Evolutionary conservation across 2,113 vertebrate species (phyloP), one percentile per base, ranked within the genome.

Genomic region (Chascanopsetta lugubris): DNA sequence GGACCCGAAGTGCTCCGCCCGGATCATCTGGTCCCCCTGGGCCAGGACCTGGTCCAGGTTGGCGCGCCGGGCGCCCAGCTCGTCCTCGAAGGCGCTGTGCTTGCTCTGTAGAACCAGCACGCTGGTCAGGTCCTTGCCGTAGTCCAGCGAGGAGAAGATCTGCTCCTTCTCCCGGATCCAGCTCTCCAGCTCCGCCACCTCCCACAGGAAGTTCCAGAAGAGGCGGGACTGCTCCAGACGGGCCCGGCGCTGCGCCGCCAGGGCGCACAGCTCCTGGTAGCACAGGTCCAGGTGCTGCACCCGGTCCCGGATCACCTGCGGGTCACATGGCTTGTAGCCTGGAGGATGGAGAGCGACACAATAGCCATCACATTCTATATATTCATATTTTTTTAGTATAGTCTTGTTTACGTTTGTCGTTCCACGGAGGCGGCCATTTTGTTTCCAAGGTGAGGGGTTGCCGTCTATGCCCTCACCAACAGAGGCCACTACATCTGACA

Each of bases 91-190:
- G 80, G 94, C 92, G 0, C 92, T 93, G 77, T 98, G 97, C 11
- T 97, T 97, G 80, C 94, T 95, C 81, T 95, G 96, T 25, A 99
- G 89, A 50, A 96, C 89, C 76, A 95, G 88, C 58, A 97, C 95
- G 0, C 94, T 94, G 1, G 94, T 97, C 76, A 98, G 91, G 86
- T 99, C 97, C 85, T 95, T 98, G 72, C 97, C 96, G 0, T 95
- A 96, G 70, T 98, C 97, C 79, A 97, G 71, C 8, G 95, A 93
- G 21, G 95, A 97, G 85, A 96, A 97, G 50, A 99, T 93, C 54
- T 99, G 94, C 74, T 99, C 97, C 85, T 97, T 97, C 81, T 99
- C 97, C 60, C 94, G 94, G 72, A 99, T 95, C 97, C 97, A 99
- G 82, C 94, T 93, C 79, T 98, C 96, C 0, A 95, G 89, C 82